Evolutionary conservation across 2,888 invertebrate genomes (phyloP).

Genomic region (Steinernema carpocapsae): DNA sequence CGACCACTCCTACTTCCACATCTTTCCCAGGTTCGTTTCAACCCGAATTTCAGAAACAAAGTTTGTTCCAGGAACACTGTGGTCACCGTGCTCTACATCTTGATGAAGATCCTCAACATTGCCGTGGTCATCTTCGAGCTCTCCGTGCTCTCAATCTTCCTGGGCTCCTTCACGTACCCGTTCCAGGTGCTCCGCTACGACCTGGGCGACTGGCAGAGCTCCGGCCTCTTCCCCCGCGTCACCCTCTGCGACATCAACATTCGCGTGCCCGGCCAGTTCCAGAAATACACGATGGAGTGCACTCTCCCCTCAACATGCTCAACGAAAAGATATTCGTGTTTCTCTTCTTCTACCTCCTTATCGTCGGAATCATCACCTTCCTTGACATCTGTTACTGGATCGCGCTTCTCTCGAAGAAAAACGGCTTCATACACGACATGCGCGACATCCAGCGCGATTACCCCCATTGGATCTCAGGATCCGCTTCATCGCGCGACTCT

Average conservation of each 20-base stretch:
- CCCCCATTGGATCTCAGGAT: neutral
- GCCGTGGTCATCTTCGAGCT: conserved; percentile 45
- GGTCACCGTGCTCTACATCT: conserved; percentile 57
- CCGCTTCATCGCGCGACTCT: too few species aligned
- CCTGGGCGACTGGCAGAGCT: conserved; percentile 32
- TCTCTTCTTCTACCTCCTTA: conserved; percentile 52
- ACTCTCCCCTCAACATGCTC: conserved; percentile 50
- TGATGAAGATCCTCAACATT: conserved; percentile 66
- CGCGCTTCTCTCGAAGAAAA: neutral
- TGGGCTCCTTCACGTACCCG: conserved; percentile 20
- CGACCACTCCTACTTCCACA: conserved; percentile 29
- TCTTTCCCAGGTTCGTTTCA: neutral
- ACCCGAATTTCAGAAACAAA: neutral
- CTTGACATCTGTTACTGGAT: conserved; percentile 45
- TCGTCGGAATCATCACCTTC: conserved; percentile 46
- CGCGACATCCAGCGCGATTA: conserved; percentile 14
- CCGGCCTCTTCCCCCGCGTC: conserved; percentile 47
- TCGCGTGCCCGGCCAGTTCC: conserved; percentile 31
- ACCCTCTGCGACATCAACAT: conserved; percentile 48
- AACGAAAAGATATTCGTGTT: conserved; percentile 64
- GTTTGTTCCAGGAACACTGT: conserved; percentile 4
- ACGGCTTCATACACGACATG: conserved; percentile 25
- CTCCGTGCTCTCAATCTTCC: conserved; percentile 23
- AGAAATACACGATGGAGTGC: conserved; percentile 34
- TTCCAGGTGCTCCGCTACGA: conserved; percentile 32